Percentiles rank a stretch among this genome's conserved stretches.
Conservation (phyloP, 2,888 invertebrate species). For the Shargacucullia verbasci region DNA sequence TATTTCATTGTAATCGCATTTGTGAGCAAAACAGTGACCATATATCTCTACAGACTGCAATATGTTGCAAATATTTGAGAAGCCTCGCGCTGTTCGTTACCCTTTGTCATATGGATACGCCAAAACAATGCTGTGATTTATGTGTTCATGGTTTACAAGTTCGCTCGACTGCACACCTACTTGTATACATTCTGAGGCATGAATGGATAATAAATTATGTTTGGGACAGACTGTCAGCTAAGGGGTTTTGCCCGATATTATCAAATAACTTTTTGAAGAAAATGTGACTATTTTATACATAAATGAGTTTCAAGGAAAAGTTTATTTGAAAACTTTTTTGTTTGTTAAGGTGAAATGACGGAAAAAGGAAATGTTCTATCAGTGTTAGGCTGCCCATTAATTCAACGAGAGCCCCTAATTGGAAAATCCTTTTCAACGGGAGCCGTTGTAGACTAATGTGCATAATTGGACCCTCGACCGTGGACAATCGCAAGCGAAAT, state of each 20-base stretch:
- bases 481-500: constrained; percentile 72
- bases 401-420: constrained; percentile 76
- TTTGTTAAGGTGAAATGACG: constrained; percentile 65
- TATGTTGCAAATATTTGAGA: constrained; percentile 57
- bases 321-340: constrained; percentile 22
- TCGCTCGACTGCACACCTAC: constrained; percentile 50
- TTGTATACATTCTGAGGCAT: constrained; percentile 36
- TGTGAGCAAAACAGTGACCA: constrained; percentile 36
- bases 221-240: constrained; percentile 36
- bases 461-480: constrained; percentile 77
- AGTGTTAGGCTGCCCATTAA: constrained; percentile 73
- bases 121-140: constrained; percentile 78
- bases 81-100: constrained; percentile 59
- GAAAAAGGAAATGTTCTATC: constrained; percentile 73
- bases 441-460: constrained; percentile 71
- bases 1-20: constrained; percentile 53
- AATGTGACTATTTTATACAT: constrained; percentile 20
- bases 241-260: constrained; percentile 37
- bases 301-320: constrained; percentile 23
- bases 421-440: constrained; percentile 79
- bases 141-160: constrained; percentile 65
- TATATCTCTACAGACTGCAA: constrained; percentile 36
- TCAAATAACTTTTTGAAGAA: constrained; percentile 29
- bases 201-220: constrained; percentile 51
- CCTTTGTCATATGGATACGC: constrained; percentile 68